Evolutionary conservation across 2,113 vertebrate species (phyloP), one percentile per base, ranked within the genome.

Genomic region (Callipepla squamata): DNA sequence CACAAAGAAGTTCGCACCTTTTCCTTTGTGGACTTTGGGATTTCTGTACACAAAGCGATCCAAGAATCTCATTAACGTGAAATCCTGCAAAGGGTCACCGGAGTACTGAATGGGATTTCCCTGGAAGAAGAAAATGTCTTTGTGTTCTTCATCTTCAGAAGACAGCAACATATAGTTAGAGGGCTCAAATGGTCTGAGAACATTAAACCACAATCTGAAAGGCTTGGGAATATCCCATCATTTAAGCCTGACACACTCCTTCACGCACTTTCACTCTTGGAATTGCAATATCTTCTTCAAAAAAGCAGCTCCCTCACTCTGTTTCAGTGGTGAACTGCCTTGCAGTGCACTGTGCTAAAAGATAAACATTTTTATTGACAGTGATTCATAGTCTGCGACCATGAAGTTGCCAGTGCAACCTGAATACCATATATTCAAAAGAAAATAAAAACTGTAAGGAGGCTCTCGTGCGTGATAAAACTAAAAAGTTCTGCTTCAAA

Each of bases 11-110:
- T 90, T 96, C 40, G 97, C 76, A 99, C 99, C 98, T 98, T 98
- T 98, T 83, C 98, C 98, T 94, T 98, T 99, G 70, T 86, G 96
- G 92, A 97, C 96, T 96, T 99, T 99, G 78, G 99, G 99, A 93
- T 99, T 99, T 92, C 99, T 98, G 97, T 99, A 99, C 36, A 99
- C 99, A 66, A 99, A 99, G 34, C 99, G 98, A 94, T 99, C 99
- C 87, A 99, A 85, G 96, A 99, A 99, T 30, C 99, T 97, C 97
- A 98, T 99, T 78, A 99, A 97, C 3, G 98, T 99, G 97, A 99
- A 99, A 96, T 99, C 99, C 95, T 99, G 98, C 62, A 99, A 97
- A 22, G 99, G 99, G 86, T 99, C 99, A 2, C 99, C 98, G 0
- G 98, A 97, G 96, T 99, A 99, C 87, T 98, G 97, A 95, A 99